Conservation (phyloP, 2,113 vertebrate species). For the Psilopogon haemacephalus region DNA sequence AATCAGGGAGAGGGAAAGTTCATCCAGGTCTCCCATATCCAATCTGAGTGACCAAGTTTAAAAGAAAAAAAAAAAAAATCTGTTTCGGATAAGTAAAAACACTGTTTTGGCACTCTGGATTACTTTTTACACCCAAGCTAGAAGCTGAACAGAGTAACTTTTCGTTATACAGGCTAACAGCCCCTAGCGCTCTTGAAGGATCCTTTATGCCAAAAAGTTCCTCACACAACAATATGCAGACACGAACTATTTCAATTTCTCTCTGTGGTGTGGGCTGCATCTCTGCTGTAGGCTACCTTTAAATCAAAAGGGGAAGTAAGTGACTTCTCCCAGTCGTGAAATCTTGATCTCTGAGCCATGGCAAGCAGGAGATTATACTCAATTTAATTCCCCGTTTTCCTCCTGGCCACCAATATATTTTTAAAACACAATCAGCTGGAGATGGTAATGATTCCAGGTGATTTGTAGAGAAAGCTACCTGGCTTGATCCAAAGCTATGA, state of each 20-base stretch:
- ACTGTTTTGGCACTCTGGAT: slow-evolving; percentile 13
- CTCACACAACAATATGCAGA: accelerated
- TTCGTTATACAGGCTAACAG: not conserved
- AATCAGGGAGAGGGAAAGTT: slow-evolving; percentile 31
- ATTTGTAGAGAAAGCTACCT: not conserved
- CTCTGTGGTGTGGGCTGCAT: not conserved
- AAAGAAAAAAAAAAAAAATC: not conserved
- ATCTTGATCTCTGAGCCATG: not conserved
- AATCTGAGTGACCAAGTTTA: slow-evolving; percentile 6
- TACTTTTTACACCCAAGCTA: slow-evolving; percentile 54
- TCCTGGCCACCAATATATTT: not conserved
- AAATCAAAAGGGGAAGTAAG: not conserved
- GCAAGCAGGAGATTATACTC: not conserved
- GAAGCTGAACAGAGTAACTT: slow-evolving; percentile 24
- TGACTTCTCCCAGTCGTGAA: not conserved
- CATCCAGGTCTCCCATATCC: slow-evolving; percentile 16
- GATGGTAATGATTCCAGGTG: not conserved
- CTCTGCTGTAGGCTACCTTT: not conserved
- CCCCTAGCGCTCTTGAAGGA: not conserved
- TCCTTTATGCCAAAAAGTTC: not conserved
- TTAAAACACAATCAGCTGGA: not conserved
- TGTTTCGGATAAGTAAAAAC: slow-evolving; percentile 22
- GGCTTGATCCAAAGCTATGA: not conserved
- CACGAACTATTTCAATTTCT: not conserved
- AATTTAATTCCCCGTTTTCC: not conserved